These are phyloP conservation scores for Typhlomys cinereus DNA, from an alignment of 2,113 vertebrate species.

Conservation along the genomic window DNA sequence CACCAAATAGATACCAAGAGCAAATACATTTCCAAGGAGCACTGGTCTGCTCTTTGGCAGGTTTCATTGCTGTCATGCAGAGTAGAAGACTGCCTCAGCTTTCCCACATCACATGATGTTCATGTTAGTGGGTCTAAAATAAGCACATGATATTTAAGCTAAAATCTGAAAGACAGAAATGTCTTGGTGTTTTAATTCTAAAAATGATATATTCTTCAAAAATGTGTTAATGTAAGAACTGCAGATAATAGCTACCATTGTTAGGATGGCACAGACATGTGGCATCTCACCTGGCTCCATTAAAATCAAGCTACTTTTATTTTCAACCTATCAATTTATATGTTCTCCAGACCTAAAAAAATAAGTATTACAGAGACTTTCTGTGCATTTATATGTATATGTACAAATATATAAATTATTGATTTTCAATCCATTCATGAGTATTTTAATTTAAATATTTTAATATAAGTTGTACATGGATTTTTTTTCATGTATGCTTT, in stretches of 20 bases:
- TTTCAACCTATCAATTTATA: constrained; percentile 55
- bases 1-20: not conserved
- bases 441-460: constrained; percentile 65
- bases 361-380: constrained; percentile 20
- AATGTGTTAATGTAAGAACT: constrained; percentile 44
- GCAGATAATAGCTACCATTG: constrained; percentile 48
- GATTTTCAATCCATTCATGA: constrained; percentile 64
- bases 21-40: not conserved
- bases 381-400: constrained; percentile 65
- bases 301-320: constrained; percentile 63
- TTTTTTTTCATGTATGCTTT: constrained; percentile 66
- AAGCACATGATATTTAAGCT: constrained; percentile 65
- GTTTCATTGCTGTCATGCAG: constrained; percentile 2
- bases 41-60: not conserved
- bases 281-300: constrained; percentile 65
- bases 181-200: constrained; percentile 25
- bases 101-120: constrained; percentile 20
- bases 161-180: constrained; percentile 55
- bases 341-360: constrained; percentile 58
- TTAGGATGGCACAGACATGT: constrained; percentile 19
- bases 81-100: not conserved
- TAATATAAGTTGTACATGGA: constrained; percentile 65
- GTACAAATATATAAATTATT: constrained; percentile 63
- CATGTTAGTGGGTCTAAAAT: not conserved
- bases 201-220: constrained; percentile 57